Conservation (phyloP, 2,888 invertebrate species). For the Epirrhoe tristata region DNA sequence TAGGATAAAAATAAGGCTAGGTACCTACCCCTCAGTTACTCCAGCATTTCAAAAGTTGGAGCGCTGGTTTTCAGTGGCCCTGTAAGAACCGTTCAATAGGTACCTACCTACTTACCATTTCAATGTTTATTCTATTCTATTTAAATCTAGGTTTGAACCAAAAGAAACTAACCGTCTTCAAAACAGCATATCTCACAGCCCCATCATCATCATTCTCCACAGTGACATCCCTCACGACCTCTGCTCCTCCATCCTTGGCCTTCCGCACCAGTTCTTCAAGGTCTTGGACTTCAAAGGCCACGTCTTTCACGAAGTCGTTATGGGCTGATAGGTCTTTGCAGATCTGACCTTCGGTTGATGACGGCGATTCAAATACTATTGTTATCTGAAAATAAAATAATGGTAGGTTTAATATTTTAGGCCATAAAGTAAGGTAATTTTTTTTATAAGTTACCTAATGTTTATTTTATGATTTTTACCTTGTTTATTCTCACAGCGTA, state of each 20-base stretch:
- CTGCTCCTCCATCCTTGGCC: conserved; percentile 94
- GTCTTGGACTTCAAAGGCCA: conserved; percentile 97
- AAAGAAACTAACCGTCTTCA: conserved; percentile 90
- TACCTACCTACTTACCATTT: no score
- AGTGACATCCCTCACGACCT: conserved; percentile 92
- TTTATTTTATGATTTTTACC: conserved; percentile 74
- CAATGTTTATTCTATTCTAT: no score
- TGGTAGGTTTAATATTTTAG: no score
- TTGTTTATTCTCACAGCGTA: conserved; percentile 96
- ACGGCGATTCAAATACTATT: conserved; percentile 96
- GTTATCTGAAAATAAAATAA: conserved; percentile 87
- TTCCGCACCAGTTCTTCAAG: conserved; percentile 92
- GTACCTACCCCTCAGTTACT: no score
- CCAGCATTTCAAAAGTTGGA: no score
- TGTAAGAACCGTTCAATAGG: no score
- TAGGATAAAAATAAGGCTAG: no score
- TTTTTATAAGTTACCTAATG: no score
- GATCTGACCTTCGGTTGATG: conserved; percentile 87
- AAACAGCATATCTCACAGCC: conserved; percentile 92
- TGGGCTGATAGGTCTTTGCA: conserved; percentile 92
- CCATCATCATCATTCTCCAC: conserved; percentile 94
- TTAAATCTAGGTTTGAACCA: no score
- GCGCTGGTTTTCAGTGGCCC: no score
- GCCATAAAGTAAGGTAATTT: no score
- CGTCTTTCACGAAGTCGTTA: conserved; percentile 98